Evolutionary conservation across 1,140 invertebrate genomes (phyloP).

Genomic region (Leptinotarsa texana): DNA sequence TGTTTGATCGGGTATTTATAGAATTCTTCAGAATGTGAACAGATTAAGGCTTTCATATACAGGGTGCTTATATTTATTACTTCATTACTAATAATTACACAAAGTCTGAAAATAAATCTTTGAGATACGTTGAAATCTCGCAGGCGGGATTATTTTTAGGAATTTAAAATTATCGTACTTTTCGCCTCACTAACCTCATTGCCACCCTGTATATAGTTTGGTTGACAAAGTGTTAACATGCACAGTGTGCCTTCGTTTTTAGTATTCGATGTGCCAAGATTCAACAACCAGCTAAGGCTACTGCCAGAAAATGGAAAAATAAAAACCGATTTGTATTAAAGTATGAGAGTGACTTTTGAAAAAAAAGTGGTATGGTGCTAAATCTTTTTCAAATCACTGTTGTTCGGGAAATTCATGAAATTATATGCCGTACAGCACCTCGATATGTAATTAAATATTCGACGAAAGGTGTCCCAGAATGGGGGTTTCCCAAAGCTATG

Average conservation of each 20-base stretch:
- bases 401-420: slow-evolving; percentile 33
- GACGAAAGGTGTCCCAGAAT: too few species aligned
- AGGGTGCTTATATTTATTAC: slow-evolving; percentile 12
- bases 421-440: neutral
- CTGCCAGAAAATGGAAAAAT: slow-evolving; percentile 39
- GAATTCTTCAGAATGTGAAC: slow-evolving; percentile 13
- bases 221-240: slow-evolving; percentile 29
- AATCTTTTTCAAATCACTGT: slow-evolving; percentile 26
- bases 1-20: slow-evolving; percentile 3
- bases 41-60: slow-evolving; percentile 18
- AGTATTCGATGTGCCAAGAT: slow-evolving; percentile 48
- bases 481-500: too few species aligned
- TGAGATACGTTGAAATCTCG: slow-evolving; percentile 4
- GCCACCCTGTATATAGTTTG: slow-evolving; percentile 24
- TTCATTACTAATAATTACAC: neutral
- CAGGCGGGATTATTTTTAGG: neutral
- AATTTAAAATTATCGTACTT: neutral
- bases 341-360: slow-evolving; percentile 11
- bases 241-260: slow-evolving; percentile 46
- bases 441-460: too few species aligned
- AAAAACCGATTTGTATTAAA: slow-evolving; percentile 38
- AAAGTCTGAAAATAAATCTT: slow-evolving; percentile 15
- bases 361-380: slow-evolving; percentile 20
- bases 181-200: slow-evolving; percentile 6
- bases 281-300: slow-evolving; percentile 49